Conservation (phyloP, 2,888 invertebrate species). For the Platycheirus albimanus region DNA sequence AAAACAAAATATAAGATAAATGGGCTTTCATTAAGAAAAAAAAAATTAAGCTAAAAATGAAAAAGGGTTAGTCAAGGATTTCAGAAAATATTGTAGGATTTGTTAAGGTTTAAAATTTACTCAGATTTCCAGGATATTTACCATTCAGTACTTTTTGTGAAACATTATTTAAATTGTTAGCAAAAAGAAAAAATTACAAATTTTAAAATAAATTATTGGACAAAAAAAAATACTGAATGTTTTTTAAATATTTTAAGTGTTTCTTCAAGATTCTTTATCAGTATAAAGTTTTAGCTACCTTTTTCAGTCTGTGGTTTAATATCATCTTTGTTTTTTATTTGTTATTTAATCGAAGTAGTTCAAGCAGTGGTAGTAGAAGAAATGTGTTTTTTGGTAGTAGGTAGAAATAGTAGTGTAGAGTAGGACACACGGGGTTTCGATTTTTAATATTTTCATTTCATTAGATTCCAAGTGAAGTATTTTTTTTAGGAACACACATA, state of each 20-base stretch:
- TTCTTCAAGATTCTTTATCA: no score
- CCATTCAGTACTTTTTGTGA: no score
- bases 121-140: no score
- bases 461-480: slow-evolving; percentile 32
- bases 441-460: slow-evolving; percentile 31
- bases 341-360: slow-evolving; percentile 57
- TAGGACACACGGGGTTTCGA: slow-evolving; percentile 45
- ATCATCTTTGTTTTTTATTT: slow-evolving; percentile 76
- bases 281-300: slow-evolving; percentile 76
- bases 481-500: slow-evolving; percentile 31
- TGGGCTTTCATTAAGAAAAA: slow-evolving; percentile 36
- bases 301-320: slow-evolving; percentile 77
- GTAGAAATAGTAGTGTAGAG: slow-evolving; percentile 51
- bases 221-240: slow-evolving; percentile 37
- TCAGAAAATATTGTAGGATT: no score
- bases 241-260: neutral
- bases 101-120: no score
- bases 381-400: slow-evolving; percentile 42
- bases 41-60: slow-evolving; percentile 50
- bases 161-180: no score
- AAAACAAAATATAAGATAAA: slow-evolving; percentile 55
- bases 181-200: no score
- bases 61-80: no score
- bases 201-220: no score
- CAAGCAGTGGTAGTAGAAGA: slow-evolving; percentile 63